These are phyloP conservation scores for Melitaea cinxia DNA, from an alignment of 1,140 invertebrate species.

Conservation along the genomic window DNA sequence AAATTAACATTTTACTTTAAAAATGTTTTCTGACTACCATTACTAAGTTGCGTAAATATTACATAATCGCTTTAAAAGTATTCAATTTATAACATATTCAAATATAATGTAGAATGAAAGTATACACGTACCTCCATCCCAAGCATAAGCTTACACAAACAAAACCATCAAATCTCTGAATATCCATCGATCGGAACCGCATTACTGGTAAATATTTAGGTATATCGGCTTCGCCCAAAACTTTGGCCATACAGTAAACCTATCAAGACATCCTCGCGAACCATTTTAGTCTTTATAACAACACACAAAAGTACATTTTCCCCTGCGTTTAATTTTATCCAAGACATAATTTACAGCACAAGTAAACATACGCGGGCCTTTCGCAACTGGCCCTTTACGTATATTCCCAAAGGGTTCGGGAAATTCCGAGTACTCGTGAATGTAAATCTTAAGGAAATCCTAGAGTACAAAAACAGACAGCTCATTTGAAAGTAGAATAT, in stretches of 20 bases:
- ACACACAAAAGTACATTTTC: slow-evolving; percentile 12
- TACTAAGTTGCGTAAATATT: no score
- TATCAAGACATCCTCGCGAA: slow-evolving; percentile 7
- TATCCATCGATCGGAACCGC: slow-evolving; percentile 39
- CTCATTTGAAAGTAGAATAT: not conserved
- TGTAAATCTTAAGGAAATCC: slow-evolving; percentile 50
- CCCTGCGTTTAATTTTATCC: slow-evolving; percentile 10
- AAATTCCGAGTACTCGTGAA: slow-evolving; percentile 48
- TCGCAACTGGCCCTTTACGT: slow-evolving; percentile 40
- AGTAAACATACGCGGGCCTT: slow-evolving; percentile 30
- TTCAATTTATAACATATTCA: no score
- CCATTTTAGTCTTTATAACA: slow-evolving; percentile 12
- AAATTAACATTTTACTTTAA: no score
- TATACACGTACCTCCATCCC: not conserved
- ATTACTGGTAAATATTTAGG: slow-evolving; percentile 55
- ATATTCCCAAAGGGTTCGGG: slow-evolving; percentile 39
- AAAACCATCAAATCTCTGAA: slow-evolving; percentile 43
- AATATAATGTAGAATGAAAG: no score
- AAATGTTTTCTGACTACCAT: no score
- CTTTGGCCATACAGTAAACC: slow-evolving; percentile 26
- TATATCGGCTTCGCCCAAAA: slow-evolving; percentile 42
- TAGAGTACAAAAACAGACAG: not conserved
- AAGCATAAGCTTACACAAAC: slow-evolving; percentile 9
- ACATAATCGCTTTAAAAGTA: no score
- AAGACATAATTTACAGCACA: slow-evolving; percentile 20